These are phyloP conservation scores for Drosophila fuyamai DNA, from an alignment of 1,140 invertebrate species.

Conservation along the genomic window DNA sequence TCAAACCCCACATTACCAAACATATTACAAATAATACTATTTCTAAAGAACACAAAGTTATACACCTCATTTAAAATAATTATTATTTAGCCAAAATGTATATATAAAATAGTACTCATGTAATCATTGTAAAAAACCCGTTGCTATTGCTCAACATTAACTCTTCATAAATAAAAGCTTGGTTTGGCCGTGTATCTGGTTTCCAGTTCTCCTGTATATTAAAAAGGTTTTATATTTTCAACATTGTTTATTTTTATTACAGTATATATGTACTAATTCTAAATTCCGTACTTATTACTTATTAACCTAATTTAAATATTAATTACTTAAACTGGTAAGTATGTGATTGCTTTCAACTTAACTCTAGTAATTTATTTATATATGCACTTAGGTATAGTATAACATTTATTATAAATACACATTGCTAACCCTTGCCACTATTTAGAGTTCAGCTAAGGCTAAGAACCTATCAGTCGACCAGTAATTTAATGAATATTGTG, in stretches of 20 bases:
- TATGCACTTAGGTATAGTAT: constrained; percentile 11
- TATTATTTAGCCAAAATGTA: too few relatives aligned
- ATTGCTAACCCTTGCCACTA: constrained; percentile 18
- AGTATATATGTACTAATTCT: constrained; percentile 15
- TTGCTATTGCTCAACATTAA: too few relatives aligned
- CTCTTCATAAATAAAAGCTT: too few relatives aligned
- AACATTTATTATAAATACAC: constrained; percentile 26
- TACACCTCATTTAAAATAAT: too few relatives aligned
- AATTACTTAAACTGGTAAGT: constrained; percentile 10
- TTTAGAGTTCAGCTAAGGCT: not conserved
- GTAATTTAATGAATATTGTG: constrained; percentile 1
- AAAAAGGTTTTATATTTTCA: not conserved
- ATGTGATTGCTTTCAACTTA: constrained; percentile 14
- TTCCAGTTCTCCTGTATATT: not conserved
- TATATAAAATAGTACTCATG: too few relatives aligned
- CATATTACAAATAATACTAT: too few relatives aligned
- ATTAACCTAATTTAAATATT: not conserved
- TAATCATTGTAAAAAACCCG: too few relatives aligned
- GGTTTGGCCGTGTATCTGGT: too few relatives aligned
- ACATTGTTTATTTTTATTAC: constrained; percentile 25
- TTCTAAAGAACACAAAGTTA: too few relatives aligned
- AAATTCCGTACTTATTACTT: constrained; percentile 5
- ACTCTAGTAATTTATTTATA: not conserved
- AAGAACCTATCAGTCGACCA: constrained; percentile 18
- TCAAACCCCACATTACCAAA: too few relatives aligned